Percentiles rank a stretch among this genome's conserved stretches.
These are phyloP conservation scores for Porites lutea DNA, from an alignment of 64 coral and sea anemone genomes.

Conservation along the genomic window DNA sequence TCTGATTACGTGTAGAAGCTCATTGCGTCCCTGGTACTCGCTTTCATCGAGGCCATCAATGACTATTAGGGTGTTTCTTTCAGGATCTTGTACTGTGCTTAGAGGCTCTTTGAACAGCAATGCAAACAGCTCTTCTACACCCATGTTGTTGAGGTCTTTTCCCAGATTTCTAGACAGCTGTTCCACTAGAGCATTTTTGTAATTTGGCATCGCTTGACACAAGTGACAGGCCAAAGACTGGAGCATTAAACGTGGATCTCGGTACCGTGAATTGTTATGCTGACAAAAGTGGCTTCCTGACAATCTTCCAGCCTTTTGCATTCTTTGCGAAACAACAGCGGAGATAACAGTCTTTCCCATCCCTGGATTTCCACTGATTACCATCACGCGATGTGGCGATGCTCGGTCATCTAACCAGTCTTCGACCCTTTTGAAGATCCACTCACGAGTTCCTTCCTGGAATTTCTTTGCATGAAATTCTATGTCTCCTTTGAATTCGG, in stretches of 20 bases:
- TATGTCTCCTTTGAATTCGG: background rate
- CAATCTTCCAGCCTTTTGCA: conserved; percentile 24
- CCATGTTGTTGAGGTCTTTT: background rate
- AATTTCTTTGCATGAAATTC: background rate
- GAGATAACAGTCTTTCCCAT: conserved; percentile 73
- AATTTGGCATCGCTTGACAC: conserved; percentile 39
- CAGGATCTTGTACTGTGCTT: background rate
- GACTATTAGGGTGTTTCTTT: conserved; percentile 14
- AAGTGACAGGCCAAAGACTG: conserved; percentile 68
- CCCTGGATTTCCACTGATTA: conserved; percentile 56
- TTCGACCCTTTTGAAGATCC: background rate
- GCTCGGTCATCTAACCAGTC: background rate
- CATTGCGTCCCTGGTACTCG: conserved; percentile 7
- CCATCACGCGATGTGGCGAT: background rate
- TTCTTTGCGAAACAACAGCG: conserved; percentile 35
- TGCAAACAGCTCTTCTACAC: conserved; percentile 62
- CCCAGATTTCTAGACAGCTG: conserved; percentile 31
- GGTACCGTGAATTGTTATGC: conserved; percentile 44
- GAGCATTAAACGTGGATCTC: conserved; percentile 63
- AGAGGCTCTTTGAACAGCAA: conserved; percentile 54
- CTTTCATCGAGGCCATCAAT: conserved; percentile 67
- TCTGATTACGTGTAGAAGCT: conserved; percentile 1
- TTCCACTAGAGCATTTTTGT: conserved; percentile 26
- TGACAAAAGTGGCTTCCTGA: conserved; percentile 77
- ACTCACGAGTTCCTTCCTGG: background rate